phyloP scores from a whole-genome alignment of 1,140 invertebrate species.

The Panagrolaimus sp. region DNA sequence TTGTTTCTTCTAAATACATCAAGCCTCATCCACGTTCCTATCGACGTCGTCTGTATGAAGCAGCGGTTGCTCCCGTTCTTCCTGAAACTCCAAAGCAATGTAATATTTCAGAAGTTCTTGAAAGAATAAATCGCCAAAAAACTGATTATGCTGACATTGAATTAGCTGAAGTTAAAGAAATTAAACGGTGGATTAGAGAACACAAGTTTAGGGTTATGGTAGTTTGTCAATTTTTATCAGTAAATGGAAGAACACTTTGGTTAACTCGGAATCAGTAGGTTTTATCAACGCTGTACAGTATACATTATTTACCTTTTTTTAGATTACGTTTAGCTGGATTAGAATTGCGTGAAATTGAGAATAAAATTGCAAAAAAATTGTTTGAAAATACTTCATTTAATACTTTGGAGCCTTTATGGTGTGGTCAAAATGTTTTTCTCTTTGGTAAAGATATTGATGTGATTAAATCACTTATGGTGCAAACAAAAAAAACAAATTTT shows the following conservation, averaged over 20 bases:
- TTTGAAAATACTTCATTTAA: constrained; percentile 42
- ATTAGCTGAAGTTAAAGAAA: constrained; percentile 37
- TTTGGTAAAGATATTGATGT: constrained; percentile 30
- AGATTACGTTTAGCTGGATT: constrained; percentile 39
- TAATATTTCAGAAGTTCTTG: constrained; percentile 15
- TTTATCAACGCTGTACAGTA: too few relatives aligned
- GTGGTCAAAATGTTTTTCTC: constrained; percentile 29
- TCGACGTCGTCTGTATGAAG: constrained; percentile 43
- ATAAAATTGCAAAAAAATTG: constrained; percentile 40
- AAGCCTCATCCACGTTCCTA: constrained; percentile 28
- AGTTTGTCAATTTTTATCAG: constrained; percentile 41
- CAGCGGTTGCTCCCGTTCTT: constrained; percentile 29
- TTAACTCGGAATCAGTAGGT: constrained; percentile 40
- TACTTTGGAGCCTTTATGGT: constrained; percentile 21
- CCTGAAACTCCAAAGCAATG: constrained; percentile 18
- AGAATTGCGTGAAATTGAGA: constrained; percentile 36
- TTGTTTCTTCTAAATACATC: constrained; percentile 26
- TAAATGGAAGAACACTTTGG: constrained; percentile 33
- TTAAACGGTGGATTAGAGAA: constrained; percentile 34
- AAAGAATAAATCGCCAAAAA: neutral
- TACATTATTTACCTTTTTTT: constrained; percentile 13
- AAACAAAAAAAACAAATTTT: constrained; percentile 38
- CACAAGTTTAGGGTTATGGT: constrained; percentile 40
- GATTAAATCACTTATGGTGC: constrained; percentile 35
- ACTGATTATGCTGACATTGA: constrained; percentile 25